Base-by-base conservation (phyloP, 92 coral and sea anemone species). In the Pocillopora meandrina region DNA sequence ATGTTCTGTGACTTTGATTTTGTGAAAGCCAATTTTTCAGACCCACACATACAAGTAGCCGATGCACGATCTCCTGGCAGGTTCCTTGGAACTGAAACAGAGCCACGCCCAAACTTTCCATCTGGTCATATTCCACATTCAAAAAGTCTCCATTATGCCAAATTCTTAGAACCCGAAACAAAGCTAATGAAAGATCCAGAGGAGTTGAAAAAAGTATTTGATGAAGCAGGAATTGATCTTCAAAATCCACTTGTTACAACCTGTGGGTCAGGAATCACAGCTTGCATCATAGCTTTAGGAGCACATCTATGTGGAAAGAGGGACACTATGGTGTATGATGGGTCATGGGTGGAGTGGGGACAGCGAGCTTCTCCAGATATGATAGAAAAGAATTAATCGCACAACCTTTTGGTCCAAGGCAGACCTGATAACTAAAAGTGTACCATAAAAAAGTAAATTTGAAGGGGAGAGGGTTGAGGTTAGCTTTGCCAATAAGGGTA, bases 291-390 rank as follows among this genome's bases (percentile, higher is more conserved):
- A 31, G 84, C 93, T 57, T 87, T 96, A 71, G 99, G 93, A 1
- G 86, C 95, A 34, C 91, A 90, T 77, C 80, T 92, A 89, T 84
- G 94, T 90, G 98, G 95, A 12, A 91, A 90, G 70, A 86, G 82
- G 5, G 97, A 94, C 88, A 91, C 91, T 52, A 91, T 76, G 81
- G 89, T 96, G 57, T 96, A 95, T 60, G 99, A 96, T 88, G 99
- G 99, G 36, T 94, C 99, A 3, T 96, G 99, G 99, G 90, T 93
- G 0, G 99, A 96, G 77, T 96, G 90, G 90, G 95, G 89, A 8
- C 95, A 89, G 72, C 93, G 98, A 31, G 98, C 98, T 62, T 80
- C 96, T 20, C 84, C 91, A 60, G 95, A 97, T 58, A 89, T 97
- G 98, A 92, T 85, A 61, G 88, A 82, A 77, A 90, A 82, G 65